phyloP scores from a whole-genome alignment of 2,797 vertebrate genomes.

The Enteromius anoplus region DNA sequence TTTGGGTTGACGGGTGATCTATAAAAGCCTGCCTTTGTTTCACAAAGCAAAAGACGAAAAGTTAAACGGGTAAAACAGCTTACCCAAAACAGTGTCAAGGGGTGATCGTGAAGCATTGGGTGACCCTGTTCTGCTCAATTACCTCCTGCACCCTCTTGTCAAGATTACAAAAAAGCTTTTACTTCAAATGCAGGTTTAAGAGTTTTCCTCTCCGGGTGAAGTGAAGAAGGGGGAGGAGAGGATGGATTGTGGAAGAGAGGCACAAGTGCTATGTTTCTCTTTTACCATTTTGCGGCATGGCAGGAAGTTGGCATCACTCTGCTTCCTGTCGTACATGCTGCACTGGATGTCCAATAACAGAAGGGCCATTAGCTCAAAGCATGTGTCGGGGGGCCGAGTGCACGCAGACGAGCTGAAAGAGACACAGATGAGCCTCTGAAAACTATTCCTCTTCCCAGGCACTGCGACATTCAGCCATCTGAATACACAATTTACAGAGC shows the following conservation, averaged over 20 bases:
- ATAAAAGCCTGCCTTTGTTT: neutral
- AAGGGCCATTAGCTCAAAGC: constrained; percentile 39
- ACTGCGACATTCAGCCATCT: constrained; percentile 43
- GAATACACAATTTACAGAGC: constrained; percentile 49
- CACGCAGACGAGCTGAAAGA: constrained; percentile 20
- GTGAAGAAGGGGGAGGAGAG: constrained; percentile 1
- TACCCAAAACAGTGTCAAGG: constrained; percentile 21
- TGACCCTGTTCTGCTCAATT: constrained; percentile 34
- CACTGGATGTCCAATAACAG: constrained; percentile 59
- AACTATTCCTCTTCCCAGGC: constrained; percentile 39
- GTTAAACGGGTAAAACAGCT: constrained; percentile 15
- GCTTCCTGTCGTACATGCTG: constrained; percentile 41
- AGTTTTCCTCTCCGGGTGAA: constrained; percentile 1
- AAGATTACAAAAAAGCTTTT: constrained; percentile 33
- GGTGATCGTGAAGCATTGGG: constrained; percentile 2
- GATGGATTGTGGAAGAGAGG: constrained; percentile 9
- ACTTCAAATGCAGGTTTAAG: constrained; percentile 34
- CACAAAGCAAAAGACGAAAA: constrained; percentile 11
- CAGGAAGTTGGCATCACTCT: constrained; percentile 44
- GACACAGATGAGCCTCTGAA: constrained; percentile 27
- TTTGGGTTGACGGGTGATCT: neutral
- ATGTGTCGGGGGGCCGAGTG: constrained; percentile 16
- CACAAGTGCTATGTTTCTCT: constrained; percentile 34
- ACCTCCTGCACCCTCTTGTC: constrained; percentile 22
- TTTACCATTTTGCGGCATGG: constrained; percentile 26